These are phyloP conservation scores for Xanthia togata DNA, from an alignment of 2,888 invertebrate species.

Conservation along the genomic window DNA sequence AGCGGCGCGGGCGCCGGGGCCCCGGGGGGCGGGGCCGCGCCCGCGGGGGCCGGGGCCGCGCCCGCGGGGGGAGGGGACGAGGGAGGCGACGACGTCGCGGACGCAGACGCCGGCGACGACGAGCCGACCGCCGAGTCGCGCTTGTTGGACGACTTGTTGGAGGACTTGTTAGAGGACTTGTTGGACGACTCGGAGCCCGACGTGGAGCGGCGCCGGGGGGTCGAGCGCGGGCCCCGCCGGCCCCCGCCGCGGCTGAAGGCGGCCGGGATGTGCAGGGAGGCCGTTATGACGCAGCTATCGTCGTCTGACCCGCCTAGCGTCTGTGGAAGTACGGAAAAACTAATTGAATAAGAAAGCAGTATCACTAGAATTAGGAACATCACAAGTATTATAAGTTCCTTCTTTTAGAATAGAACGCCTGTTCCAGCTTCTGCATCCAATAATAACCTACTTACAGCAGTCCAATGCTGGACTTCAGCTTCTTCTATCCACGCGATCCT, in stretches of 20 bases:
- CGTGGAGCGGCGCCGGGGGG: constrained; percentile 82
- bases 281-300: constrained; percentile 93
- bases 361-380: background rate
- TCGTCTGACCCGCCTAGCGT: constrained; percentile 91
- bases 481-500: background rate
- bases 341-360: background rate
- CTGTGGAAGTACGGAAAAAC: constrained; percentile 71
- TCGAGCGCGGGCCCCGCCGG: constrained; percentile 71
- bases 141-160: constrained; percentile 61
- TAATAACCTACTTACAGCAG: too few species aligned
- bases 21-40: constrained; percentile 71
- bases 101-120: constrained; percentile 76
- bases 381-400: background rate
- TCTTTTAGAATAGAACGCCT: background rate
- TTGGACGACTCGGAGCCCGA: constrained; percentile 80
- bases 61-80: constrained; percentile 73
- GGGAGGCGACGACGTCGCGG: constrained; percentile 87
- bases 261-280: constrained; percentile 95
- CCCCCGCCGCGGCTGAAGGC: constrained; percentile 81
- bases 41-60: constrained; percentile 79
- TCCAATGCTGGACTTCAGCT: background rate
- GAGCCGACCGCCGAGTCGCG: constrained; percentile 89
- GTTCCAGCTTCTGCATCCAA: background rate
- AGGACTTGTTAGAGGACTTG: constrained; percentile 56
- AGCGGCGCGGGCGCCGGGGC: constrained; percentile 74